phyloP scores from a whole-genome alignment of 2,888 invertebrate genomes.

The Cosmopolites sordidus region DNA sequence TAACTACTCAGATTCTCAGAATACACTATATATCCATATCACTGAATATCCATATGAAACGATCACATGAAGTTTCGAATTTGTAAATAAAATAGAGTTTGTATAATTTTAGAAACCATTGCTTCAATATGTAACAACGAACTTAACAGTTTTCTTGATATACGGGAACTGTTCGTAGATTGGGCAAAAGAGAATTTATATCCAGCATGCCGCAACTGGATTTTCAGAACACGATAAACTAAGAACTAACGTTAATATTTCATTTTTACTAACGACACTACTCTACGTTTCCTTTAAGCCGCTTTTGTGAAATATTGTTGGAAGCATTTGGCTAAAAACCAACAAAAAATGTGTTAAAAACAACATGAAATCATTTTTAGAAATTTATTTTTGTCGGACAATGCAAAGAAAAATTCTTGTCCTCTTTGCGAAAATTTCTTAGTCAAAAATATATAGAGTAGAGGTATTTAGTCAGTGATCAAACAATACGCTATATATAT shows the following conservation, averaged over 20 bases:
- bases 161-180: slow-evolving; percentile 7
- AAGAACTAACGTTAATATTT: slow-evolving; percentile 18
- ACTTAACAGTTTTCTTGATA: slow-evolving; percentile 14
- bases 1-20: no score
- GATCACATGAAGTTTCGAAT: no score
- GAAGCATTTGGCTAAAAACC: background rate
- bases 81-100: slow-evolving; percentile 6
- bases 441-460: no score
- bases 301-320: slow-evolving; percentile 1
- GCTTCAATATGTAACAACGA: slow-evolving; percentile 11
- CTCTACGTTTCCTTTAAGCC: slow-evolving; percentile 9
- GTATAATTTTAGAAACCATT: slow-evolving; percentile 6
- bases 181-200: slow-evolving; percentile 17
- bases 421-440: no score
- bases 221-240: slow-evolving; percentile 17
- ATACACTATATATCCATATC: no score
- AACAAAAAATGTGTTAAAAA: no score
- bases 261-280: slow-evolving; percentile 10
- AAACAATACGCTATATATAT: no score
- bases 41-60: no score
- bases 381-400: no score
- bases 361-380: no score
- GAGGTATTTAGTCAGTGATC: no score
- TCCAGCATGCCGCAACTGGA: slow-evolving; percentile 14
- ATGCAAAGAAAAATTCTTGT: no score